Conservation (phyloP, 1,140 invertebrate genomes). For the Drosophila sturtevanti region DNA sequence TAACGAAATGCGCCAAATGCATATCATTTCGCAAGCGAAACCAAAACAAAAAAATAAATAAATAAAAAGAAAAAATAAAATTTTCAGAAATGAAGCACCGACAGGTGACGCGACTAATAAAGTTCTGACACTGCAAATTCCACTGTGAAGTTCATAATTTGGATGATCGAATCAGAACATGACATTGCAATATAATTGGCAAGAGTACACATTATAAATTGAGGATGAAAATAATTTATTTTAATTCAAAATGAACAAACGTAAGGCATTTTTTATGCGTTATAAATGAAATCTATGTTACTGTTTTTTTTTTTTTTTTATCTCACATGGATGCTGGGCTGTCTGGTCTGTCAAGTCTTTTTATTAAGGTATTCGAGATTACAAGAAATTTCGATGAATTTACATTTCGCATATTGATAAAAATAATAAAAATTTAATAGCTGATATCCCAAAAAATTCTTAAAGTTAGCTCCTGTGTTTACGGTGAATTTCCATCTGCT, state of each 20-base stretch:
- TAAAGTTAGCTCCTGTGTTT: neutral
- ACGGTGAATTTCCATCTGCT: neutral
- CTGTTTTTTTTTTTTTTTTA: neutral
- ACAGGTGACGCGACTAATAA: constrained; percentile 11
- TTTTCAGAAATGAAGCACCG: constrained; percentile 10
- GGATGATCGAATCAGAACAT: neutral
- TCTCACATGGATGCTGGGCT: constrained; percentile 6
- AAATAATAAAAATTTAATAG: neutral
- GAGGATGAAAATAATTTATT: neutral
- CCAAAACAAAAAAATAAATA: neutral
- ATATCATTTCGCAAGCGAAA: constrained; percentile 29
- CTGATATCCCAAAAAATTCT: neutral
- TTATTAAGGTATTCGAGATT: constrained; percentile 8
- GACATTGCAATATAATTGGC: too few species aligned
- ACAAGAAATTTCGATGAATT: neutral
- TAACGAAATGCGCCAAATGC: constrained; percentile 43
- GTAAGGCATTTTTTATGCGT: neutral
- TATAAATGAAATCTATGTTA: constrained; percentile 1
- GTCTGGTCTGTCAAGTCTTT: neutral
- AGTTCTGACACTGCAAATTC: constrained; percentile 25
- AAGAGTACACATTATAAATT: too few species aligned
- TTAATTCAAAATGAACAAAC: constrained; percentile 3
- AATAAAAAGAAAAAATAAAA: neutral
- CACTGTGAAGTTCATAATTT: neutral
- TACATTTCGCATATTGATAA: too few species aligned